These are phyloP conservation scores for Aphaenogaster rudis DNA, from an alignment of 1,140 invertebrate species.

Conservation along the genomic window DNA sequence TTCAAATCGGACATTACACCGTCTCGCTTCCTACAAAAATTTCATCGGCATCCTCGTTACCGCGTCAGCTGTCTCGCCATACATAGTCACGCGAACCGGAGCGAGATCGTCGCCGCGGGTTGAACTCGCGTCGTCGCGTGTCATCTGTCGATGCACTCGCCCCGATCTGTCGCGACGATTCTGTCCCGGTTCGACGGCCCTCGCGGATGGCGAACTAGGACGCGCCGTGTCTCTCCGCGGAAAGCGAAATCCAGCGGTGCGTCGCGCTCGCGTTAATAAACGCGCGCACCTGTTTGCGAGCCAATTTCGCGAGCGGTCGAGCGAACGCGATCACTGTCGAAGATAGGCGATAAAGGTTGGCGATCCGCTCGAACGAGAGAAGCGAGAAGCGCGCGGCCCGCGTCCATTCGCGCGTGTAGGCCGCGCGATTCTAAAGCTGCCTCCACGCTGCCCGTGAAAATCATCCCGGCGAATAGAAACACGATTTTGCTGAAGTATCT, in stretches of 20 bases:
- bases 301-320: constrained; percentile 59
- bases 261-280: constrained; percentile 24
- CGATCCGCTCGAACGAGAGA: constrained; percentile 47
- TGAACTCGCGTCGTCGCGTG: constrained; percentile 42
- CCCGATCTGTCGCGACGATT: not conserved
- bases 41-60: not conserved
- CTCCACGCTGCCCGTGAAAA: constrained; percentile 23
- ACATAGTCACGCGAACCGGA: constrained; percentile 43
- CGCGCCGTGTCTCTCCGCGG: not conserved
- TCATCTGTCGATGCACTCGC: constrained; percentile 24
- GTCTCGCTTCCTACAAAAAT: constrained; percentile 20
- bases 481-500: not conserved
- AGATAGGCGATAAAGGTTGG: constrained; percentile 64
- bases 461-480: not conserved
- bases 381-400: constrained; percentile 28
- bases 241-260: constrained; percentile 11
- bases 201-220: not conserved
- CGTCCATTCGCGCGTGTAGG: constrained; percentile 49
- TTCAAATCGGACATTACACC: not conserved
- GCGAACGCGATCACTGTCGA: constrained; percentile 55
- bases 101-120: constrained; percentile 19
- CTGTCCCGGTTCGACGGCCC: not conserved
- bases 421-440: constrained; percentile 34
- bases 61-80: constrained; percentile 30
- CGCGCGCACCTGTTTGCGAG: constrained; percentile 45